Percentiles rank a stretch among this genome's conserved stretches.
phyloP scores from a whole-genome alignment of 2,797 vertebrate genomes.

The Anguilla marmorata region DNA sequence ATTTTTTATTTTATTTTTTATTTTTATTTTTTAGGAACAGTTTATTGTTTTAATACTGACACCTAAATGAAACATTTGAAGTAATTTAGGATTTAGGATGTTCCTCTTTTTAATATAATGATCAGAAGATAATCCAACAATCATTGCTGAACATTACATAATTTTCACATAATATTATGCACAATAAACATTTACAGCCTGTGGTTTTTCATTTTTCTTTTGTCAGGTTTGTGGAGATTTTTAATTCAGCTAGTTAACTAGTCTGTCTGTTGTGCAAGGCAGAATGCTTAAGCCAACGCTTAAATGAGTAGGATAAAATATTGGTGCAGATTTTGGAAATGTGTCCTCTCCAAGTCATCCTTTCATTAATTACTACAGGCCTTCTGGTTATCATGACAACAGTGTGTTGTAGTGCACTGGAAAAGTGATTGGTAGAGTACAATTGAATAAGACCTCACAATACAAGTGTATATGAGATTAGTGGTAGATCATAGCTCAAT shows the following conservation, averaged over 20 bases:
- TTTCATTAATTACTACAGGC: neutral
- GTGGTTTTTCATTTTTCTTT: neutral
- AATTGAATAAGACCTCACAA: neutral
- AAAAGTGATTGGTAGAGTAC: neutral
- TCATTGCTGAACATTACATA: neutral
- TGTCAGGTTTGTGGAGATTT: neutral
- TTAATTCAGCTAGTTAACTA: neutral
- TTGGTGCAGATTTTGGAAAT: neutral
- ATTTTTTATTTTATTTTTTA: neutral
- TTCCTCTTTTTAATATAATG: neutral
- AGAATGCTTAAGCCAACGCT: neutral
- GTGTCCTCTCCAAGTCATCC: neutral
- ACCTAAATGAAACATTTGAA: neutral
- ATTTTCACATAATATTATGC: neutral
- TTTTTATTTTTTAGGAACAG: neutral
- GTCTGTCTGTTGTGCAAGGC: neutral
- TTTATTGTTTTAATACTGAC: neutral
- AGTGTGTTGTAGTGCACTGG: neutral
- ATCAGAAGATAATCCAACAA: neutral
- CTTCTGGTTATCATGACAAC: slow-evolving; percentile 9
- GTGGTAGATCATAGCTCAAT: neutral
- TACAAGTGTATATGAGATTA: neutral
- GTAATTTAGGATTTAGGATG: neutral
- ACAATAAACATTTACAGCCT: neutral
- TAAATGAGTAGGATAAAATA: neutral